Percentiles rank a stretch among this genome's conserved stretches.
Evolutionary conservation across 2,797 vertebrate genomes (phyloP).

Genomic region (Silurus aristotelis): DNA sequence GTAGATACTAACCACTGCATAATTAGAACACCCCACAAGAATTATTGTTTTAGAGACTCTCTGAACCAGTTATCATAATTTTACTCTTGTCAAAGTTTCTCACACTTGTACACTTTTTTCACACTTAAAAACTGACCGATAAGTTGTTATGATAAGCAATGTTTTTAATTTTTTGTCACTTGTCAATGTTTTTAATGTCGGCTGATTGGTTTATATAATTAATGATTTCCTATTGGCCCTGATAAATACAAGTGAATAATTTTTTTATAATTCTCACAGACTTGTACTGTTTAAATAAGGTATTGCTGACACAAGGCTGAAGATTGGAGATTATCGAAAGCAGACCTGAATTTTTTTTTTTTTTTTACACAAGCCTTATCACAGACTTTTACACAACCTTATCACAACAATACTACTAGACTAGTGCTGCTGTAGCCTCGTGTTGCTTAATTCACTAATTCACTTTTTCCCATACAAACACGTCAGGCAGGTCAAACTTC

Average conservation of each 20-base stretch:
- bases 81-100: too few relatives aligned
- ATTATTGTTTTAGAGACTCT: too few relatives aligned
- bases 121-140: too few relatives aligned
- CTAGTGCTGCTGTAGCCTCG: neutral
- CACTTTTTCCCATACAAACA: constrained; percentile 9
- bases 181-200: too few relatives aligned
- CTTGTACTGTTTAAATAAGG: neutral
- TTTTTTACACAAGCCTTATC: constrained; percentile 38
- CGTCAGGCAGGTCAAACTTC: constrained; percentile 36
- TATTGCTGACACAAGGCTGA: neutral
- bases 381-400: constrained; percentile 28
- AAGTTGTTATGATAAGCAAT: too few relatives aligned
- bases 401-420: constrained; percentile 38
- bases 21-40: too few relatives aligned
- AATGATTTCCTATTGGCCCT: neutral
- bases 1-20: too few relatives aligned
- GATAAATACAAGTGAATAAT: neutral
- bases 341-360: neutral
- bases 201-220: neutral
- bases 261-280: neutral
- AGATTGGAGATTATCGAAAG: neutral
- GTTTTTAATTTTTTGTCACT: too few relatives aligned
- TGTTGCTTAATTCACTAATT: constrained; percentile 30
- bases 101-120: too few relatives aligned
- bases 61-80: too few relatives aligned